phyloP scores from a whole-genome alignment of 2,797 vertebrate species.

The Myotis myotis region DNA sequence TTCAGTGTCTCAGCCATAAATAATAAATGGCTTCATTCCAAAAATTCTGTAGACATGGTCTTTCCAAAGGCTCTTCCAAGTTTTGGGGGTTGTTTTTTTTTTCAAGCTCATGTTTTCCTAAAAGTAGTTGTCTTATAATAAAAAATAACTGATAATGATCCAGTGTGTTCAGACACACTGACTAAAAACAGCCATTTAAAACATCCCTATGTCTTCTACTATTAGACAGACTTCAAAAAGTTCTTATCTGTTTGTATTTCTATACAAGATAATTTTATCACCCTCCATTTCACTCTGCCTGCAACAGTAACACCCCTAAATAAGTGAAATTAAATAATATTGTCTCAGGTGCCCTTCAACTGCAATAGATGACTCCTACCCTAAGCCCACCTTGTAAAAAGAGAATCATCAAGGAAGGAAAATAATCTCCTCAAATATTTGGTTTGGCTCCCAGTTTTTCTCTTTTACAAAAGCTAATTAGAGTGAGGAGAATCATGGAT shows the following conservation, averaged over 20 bases:
- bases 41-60: background rate
- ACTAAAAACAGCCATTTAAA: background rate
- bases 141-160: constrained; percentile 17
- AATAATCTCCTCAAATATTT: background rate
- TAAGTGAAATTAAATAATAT: background rate
- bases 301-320: background rate
- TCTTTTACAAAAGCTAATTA: background rate
- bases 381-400: background rate
- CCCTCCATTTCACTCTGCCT: background rate
- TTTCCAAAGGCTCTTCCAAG: background rate
- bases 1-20: background rate
- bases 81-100: background rate
- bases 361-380: no score
- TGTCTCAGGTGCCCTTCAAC: background rate
- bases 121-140: background rate
- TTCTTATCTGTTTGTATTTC: constrained; percentile 56
- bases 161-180: background rate
- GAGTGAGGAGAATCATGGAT: background rate
- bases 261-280: background rate
- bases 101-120: background rate
- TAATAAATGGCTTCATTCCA: background rate
- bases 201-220: background rate
- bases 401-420: background rate
- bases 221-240: background rate
- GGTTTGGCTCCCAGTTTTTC: background rate